phyloP scores from a whole-genome alignment of 1,140 invertebrate genomes.

The Phymastichus coffea region DNA sequence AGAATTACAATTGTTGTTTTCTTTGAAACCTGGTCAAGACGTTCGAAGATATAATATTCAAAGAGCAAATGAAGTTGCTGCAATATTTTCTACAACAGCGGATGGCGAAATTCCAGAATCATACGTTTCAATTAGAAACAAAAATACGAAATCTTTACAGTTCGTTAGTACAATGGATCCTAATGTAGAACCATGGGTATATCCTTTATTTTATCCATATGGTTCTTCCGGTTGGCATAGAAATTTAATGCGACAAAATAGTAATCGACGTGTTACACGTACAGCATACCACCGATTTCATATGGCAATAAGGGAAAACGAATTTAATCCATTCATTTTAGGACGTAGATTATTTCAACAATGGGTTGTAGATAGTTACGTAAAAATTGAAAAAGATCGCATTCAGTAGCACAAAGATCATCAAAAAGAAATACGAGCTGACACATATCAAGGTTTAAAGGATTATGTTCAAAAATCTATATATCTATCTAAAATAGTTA shows the following conservation, averaged over 20 bases:
- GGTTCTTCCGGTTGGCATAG: slow-evolving; percentile 21
- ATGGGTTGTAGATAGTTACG: slow-evolving; percentile 12
- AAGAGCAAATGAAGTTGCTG: too few relatives aligned
- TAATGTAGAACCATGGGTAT: slow-evolving; percentile 15
- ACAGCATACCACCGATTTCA: slow-evolving; percentile 8
- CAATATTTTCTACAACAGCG: too few relatives aligned
- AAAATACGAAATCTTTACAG: too few relatives aligned
- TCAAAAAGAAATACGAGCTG: slow-evolving; percentile 4
- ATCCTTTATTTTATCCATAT: slow-evolving; percentile 25
- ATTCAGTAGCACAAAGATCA: slow-evolving; percentile 2
- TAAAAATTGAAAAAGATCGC: slow-evolving; percentile 9
- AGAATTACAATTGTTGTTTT: too few relatives aligned
- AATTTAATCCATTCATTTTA: slow-evolving; percentile 8
- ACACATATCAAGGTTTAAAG: slow-evolving; percentile 12
- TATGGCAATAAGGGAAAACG: slow-evolving; percentile 8
- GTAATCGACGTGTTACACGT: slow-evolving; percentile 13
- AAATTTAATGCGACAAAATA: slow-evolving; percentile 4
- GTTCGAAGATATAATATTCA: too few relatives aligned
- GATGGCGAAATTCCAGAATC: too few relatives aligned
- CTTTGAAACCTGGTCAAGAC: too few relatives aligned
- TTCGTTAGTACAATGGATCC: too few relatives aligned
- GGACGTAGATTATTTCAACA: slow-evolving; percentile 10
- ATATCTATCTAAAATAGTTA: slow-evolving; percentile 16
- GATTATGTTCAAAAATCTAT: slow-evolving; percentile 10
- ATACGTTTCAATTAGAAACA: too few relatives aligned